Evolutionary conservation across 1,140 invertebrate genomes (phyloP).

Genomic region (Aphelinus atriplicis): DNA sequence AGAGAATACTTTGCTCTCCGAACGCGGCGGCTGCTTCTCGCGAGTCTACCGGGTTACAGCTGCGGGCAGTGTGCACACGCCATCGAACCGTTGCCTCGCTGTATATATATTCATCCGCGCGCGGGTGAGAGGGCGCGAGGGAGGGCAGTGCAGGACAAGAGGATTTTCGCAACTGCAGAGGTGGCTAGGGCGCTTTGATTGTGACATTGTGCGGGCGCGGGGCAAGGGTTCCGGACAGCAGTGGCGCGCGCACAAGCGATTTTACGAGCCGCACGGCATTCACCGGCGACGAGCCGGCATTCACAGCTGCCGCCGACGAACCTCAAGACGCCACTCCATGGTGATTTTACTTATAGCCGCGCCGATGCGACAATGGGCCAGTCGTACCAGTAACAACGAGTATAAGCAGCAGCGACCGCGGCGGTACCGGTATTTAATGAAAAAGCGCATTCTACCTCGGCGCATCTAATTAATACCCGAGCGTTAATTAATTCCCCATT

Average conservation of each 20-base stretch:
- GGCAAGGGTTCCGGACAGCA: slow-evolving; percentile 45
- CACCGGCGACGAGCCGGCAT: slow-evolving; percentile 13
- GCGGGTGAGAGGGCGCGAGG: neutral
- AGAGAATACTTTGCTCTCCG: too few species aligned
- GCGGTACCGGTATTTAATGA: slow-evolving; percentile 25
- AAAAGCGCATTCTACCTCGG: slow-evolving; percentile 6
- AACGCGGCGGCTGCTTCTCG: too few species aligned
- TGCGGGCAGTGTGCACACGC: too few species aligned
- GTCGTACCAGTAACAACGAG: neutral
- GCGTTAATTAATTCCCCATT: slow-evolving; percentile 41
- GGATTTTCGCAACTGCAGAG: slow-evolving; percentile 45
- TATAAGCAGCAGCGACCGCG: slow-evolving; percentile 1
- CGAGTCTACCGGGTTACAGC: too few species aligned
- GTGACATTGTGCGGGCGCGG: slow-evolving; percentile 56
- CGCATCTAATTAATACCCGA: slow-evolving; percentile 39
- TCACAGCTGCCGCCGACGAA: slow-evolving; percentile 37
- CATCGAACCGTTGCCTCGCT: too few species aligned
- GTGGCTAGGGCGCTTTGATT: slow-evolving; percentile 55
- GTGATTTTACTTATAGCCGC: slow-evolving; percentile 39
- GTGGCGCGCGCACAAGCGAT: slow-evolving; percentile 37
- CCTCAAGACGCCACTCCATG: slow-evolving; percentile 35
- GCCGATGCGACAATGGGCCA: slow-evolving; percentile 17
- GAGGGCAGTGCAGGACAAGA: neutral
- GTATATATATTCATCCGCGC: neutral
- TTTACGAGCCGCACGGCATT: slow-evolving; percentile 43